Percentiles rank a stretch among this genome's conserved stretches.
These are phyloP conservation scores for Buceros bicornis DNA, from an alignment of 2,797 vertebrate species.

Conservation along the genomic window DNA sequence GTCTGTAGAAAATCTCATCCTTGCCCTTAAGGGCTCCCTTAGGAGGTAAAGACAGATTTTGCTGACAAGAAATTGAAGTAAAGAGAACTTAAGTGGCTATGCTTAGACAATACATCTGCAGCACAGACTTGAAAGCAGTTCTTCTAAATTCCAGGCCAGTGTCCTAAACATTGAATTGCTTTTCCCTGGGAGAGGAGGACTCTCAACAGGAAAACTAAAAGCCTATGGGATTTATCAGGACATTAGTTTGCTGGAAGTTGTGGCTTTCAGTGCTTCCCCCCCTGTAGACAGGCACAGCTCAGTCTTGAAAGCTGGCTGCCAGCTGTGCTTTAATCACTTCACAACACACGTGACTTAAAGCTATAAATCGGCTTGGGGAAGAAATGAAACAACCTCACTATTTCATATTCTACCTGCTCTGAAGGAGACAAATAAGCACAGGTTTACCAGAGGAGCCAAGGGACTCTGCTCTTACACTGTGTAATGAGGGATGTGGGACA, in stretches of 20 bases:
- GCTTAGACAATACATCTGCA: not conserved
- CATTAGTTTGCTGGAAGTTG: not conserved
- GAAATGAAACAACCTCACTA: not conserved
- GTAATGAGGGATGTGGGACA: not conserved
- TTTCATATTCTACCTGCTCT: not conserved
- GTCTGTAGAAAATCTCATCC: not conserved
- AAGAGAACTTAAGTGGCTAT: not conserved
- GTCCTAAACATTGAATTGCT: not conserved
- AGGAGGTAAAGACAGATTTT: not conserved
- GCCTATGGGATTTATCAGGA: not conserved
- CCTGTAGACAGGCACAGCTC: not conserved
- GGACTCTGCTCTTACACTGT: not conserved
- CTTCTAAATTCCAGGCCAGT: not conserved
- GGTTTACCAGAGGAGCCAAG: not conserved
- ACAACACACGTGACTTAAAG: not conserved
- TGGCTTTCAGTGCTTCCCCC: not conserved
- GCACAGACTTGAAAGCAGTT: not conserved
- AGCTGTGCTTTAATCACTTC: not conserved
- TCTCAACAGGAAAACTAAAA: not conserved
- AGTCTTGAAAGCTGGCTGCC: not conserved
- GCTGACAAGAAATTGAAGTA: not conserved
- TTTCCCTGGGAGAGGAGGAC: not conserved
- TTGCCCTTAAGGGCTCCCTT: not conserved
- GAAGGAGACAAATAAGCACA: not conserved
- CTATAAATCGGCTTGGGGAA: not conserved